Percentiles rank a stretch among this genome's conserved stretches.
These are phyloP conservation scores for Mizuhopecten yessoensis DNA, from an alignment of 1,140 invertebrate species.

Conservation along the genomic window DNA sequence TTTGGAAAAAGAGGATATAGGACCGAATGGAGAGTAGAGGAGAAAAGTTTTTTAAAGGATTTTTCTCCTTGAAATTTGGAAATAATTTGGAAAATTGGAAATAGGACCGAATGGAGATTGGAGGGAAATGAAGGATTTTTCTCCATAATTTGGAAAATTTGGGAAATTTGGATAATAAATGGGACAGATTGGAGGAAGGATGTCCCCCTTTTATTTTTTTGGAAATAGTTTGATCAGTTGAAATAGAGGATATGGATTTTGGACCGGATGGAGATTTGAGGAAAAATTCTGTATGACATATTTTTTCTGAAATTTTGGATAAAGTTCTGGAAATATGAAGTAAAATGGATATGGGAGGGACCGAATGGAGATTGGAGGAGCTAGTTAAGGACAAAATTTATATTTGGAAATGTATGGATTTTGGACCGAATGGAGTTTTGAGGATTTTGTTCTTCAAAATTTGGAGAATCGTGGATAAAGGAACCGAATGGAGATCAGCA, in stretches of 20 bases:
- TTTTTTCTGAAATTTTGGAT: neutral
- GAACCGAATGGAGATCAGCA: neutral
- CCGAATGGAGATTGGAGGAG: slow-evolving; percentile 7
- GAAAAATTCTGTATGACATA: neutral
- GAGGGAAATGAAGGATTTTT: neutral
- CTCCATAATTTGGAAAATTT: neutral
- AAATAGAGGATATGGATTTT: neutral
- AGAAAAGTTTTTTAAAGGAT: neutral
- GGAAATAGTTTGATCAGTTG: neutral
- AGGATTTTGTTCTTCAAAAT: neutral
- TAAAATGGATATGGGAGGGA: slow-evolving; percentile 13
- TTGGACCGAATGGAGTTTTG: slow-evolving; percentile 15
- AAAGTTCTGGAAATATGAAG: neutral
- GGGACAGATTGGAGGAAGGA: neutral
- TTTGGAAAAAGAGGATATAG: slow-evolving; percentile 18
- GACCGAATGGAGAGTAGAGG: slow-evolving; percentile 15
- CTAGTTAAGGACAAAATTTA: neutral
- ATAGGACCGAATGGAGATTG: slow-evolving; percentile 2
- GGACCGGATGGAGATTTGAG: neutral
- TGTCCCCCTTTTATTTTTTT: too few species aligned
- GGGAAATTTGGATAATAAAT: neutral
- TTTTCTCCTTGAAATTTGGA: neutral
- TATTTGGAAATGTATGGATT: neutral
- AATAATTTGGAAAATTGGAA: neutral
- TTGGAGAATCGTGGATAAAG: neutral